Conservation (phyloP, 2,797 vertebrate genomes). For the Craterocephalus amniculus region DNA sequence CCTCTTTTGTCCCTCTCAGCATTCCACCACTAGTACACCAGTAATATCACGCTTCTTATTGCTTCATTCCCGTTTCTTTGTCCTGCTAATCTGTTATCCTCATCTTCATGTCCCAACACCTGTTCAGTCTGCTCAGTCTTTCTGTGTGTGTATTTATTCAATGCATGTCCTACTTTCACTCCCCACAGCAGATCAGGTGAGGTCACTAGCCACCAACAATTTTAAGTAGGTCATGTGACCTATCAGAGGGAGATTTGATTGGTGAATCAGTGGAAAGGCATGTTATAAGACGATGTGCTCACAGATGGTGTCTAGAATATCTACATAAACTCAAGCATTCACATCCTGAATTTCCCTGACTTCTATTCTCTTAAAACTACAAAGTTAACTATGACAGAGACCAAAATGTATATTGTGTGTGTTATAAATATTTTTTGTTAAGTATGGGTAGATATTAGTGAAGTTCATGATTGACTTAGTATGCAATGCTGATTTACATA, state of each 20-base stretch:
- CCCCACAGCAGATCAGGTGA: slow-evolving; percentile 69
- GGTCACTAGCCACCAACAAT: slow-evolving; percentile 54
- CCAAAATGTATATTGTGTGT: background rate
- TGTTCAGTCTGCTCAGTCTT: slow-evolving; percentile 32
- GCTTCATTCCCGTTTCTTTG: slow-evolving; percentile 7
- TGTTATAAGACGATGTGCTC: slow-evolving; percentile 50
- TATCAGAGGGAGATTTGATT: slow-evolving; percentile 47
- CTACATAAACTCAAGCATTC: slow-evolving; percentile 34
- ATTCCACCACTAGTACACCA: background rate
- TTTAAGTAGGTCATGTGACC: slow-evolving; percentile 70
- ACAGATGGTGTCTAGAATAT: slow-evolving; percentile 70
- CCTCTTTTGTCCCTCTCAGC: background rate
- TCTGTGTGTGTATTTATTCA: slow-evolving; percentile 39
- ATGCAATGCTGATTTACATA: too few species aligned
- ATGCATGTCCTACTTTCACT: slow-evolving; percentile 71
- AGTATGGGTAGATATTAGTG: background rate
- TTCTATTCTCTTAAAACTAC: background rate
- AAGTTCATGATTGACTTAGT: background rate
- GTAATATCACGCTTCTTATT: slow-evolving; percentile 3
- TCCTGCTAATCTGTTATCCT: slow-evolving; percentile 17
- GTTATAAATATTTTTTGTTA: background rate
- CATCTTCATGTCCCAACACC: slow-evolving; percentile 40
- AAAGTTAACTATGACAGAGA: background rate
- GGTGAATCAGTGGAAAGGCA: slow-evolving; percentile 40
- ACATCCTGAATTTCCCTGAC: background rate